These are phyloP conservation scores for Melopsittacus undulatus DNA, from an alignment of 2,797 vertebrate genomes.

Conservation along the genomic window DNA sequence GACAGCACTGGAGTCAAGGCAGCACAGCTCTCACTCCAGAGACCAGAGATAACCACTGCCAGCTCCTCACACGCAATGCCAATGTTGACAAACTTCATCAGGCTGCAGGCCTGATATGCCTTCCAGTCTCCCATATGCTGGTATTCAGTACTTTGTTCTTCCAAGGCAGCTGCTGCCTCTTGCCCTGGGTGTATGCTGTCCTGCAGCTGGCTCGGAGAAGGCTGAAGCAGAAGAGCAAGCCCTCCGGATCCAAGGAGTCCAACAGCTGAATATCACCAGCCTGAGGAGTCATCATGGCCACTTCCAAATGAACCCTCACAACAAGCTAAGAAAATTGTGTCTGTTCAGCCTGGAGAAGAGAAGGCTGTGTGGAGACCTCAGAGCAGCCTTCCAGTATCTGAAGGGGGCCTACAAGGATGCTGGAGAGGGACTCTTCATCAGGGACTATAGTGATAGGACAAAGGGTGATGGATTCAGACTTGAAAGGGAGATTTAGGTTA, in stretches of 20 bases:
- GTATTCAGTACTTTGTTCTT: not conserved
- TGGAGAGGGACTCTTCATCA: too few species aligned
- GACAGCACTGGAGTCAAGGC: not conserved
- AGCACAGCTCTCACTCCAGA: fast-evolving
- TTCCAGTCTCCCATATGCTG: not conserved
- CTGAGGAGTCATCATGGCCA: not conserved
- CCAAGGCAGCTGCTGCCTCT: not conserved
- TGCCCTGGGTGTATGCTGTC: fast-evolving
- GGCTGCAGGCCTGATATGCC: not conserved
- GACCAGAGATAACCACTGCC: not conserved
- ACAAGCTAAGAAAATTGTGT: too few species aligned
- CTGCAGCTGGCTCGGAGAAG: not conserved
- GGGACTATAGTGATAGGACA: too few species aligned
- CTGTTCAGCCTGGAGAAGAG: too few species aligned
- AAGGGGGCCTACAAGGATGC: too few species aligned
- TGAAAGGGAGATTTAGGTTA: too few species aligned
- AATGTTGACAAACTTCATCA: not conserved
- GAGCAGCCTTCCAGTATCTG: too few species aligned
- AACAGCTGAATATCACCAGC: not conserved
- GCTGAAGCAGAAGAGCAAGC: not conserved
- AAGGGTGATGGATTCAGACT: too few species aligned
- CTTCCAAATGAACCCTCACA: not conserved
- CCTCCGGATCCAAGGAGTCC: not conserved
- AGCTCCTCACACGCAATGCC: not conserved
- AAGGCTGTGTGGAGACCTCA: too few species aligned